Percentiles rank a stretch among this genome's conserved stretches.
phyloP scores from a whole-genome alignment of 2,888 invertebrate species.

The Lysandra bellargus region DNA sequence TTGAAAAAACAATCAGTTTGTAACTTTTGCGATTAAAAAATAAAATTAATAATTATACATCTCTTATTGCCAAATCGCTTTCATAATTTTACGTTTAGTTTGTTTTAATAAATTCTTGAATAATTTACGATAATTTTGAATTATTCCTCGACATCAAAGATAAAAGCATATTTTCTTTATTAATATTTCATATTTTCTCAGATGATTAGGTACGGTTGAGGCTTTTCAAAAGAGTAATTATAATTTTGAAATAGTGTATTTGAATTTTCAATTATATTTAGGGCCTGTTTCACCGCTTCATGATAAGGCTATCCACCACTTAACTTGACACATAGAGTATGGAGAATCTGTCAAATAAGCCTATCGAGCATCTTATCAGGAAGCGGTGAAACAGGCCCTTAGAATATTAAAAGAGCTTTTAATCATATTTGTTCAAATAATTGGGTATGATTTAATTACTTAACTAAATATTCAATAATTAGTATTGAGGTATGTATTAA shows the following conservation, averaged over 20 bases:
- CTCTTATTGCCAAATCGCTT: background rate
- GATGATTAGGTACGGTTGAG: background rate
- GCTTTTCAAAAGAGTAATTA: background rate
- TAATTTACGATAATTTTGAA: background rate
- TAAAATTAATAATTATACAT: background rate
- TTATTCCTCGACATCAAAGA: background rate
- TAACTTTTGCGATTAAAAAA: background rate
- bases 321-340: no score
- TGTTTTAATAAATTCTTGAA: background rate
- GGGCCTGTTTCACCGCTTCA: no score
- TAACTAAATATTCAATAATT: background rate
- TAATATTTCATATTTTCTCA: background rate
- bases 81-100: background rate
- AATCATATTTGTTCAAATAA: background rate
- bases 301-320: no score
- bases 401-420: background rate
- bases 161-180: background rate
- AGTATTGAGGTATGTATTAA: no score
- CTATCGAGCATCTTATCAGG: no score
- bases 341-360: no score
- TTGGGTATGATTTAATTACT: background rate
- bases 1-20: background rate
- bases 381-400: no score
- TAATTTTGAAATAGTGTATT: background rate
- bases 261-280: background rate